Evolutionary conservation across 2,797 vertebrate species (phyloP).

Genomic region (Forpus xanthops): DNA sequence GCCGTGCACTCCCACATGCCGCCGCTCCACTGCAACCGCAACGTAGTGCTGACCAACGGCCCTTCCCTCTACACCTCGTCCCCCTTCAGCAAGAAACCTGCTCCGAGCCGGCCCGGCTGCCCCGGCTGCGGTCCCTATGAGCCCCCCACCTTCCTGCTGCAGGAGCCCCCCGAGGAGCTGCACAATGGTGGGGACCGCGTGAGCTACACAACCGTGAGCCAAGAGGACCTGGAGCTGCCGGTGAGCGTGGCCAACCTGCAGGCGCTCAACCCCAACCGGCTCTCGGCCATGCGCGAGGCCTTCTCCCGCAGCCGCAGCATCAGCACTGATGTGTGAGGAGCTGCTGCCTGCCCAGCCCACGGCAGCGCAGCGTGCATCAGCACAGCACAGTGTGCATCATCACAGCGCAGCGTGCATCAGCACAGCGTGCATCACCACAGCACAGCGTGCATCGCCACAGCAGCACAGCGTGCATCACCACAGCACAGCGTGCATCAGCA

Average conservation of each 20-base stretch:
- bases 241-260: conserved; percentile 83
- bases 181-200: conserved; percentile 90
- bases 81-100: conserved; percentile 82
- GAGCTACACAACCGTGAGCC: conserved; percentile 86
- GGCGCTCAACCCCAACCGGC: conserved; percentile 89
- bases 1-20: conserved; percentile 90
- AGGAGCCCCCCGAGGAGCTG: conserved; percentile 87
- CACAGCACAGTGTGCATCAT: fast-evolving
- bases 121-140: conserved; percentile 88
- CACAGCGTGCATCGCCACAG: fast-evolving
- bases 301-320: conserved; percentile 95
- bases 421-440: too few relatives aligned
- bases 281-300: conserved; percentile 94
- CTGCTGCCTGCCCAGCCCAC: fast-evolving
- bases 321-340: conserved; percentile 92
- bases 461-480: too few relatives aligned
- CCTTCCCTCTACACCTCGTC: conserved; percentile 86
- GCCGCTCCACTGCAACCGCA: conserved; percentile 89
- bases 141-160: conserved; percentile 90
- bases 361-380: fast-evolving
- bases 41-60: conserved; percentile 91
- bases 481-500: not conserved
- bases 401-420: too few relatives aligned
- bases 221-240: conserved; percentile 87
- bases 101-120: conserved; percentile 85